Evolutionary conservation across 2,888 invertebrate genomes (phyloP), one percentile per base, ranked within the genome.

Genomic region (Lithophane ornitopus): DNA sequence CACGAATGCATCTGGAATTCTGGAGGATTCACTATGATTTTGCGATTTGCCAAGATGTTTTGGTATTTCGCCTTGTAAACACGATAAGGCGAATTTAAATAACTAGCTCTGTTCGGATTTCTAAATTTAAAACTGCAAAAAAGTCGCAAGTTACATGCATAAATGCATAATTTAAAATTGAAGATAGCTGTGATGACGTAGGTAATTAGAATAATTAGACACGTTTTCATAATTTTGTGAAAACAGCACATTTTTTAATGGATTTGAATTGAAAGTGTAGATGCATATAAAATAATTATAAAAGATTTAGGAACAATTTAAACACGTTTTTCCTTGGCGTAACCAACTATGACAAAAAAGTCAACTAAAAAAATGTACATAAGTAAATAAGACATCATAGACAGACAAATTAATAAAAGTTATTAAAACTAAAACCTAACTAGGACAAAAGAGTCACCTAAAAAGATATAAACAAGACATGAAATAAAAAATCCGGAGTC

Each of bases 11-110:
- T 49, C n/a, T 41, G 3, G 41, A 74, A 46, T n/a, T 49, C n/a
- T 41, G 3, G 41, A 74, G 54, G 54, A 56, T 76, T 44, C 11
- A 34, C 8, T 52, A 56, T 44, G 49, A 44, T 62, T 62, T 62
- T 67, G 34, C 41, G 7, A 26, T 67, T 39, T 76, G 67, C 68
- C 54, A 76, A 56, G 66, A 66, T n/a, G 46, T 34, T 66, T 75
- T 49, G 14, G 41, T 68, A 78, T 52, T 68, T 77, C 22, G 22
- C 41, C 56, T 41, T 70, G 22, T 19, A 34, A 56, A 28, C 41
- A 41, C 22, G 22, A 59, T 59, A n/a, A 11, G 34, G 19, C 3
- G 16, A 54, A 67, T 54, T n/a, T 19, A 56, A 58, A 67, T 39
- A 58, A n/a, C 22, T 66, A 49, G 12, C 26, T 70, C 16, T 28